phyloP scores from a whole-genome alignment of 2,797 vertebrate species.

The Smutsia temminckii region DNA sequence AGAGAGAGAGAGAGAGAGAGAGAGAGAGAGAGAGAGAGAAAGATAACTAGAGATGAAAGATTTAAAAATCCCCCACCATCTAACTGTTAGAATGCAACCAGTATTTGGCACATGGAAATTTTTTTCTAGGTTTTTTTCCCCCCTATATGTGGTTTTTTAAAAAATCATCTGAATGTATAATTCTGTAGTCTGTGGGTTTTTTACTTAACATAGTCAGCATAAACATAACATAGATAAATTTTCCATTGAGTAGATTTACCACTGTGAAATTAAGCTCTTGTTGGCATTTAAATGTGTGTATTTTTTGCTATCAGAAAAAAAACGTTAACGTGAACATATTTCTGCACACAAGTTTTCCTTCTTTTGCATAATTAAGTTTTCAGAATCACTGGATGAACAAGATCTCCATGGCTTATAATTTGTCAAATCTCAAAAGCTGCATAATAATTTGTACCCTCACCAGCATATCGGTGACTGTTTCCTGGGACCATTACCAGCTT shows the following conservation, averaged over 20 bases:
- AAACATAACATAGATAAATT: conserved; percentile 43
- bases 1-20: too few relatives aligned
- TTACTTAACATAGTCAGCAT: conserved; percentile 58
- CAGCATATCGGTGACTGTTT: not conserved
- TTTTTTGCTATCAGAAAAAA: conserved; percentile 38
- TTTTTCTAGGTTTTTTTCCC: conserved; percentile 57
- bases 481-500: not conserved
- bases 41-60: not conserved
- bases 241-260: conserved; percentile 60
- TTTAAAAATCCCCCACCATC: not conserved
- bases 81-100: not conserved
- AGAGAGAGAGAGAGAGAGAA: too few relatives aligned
- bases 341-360: not conserved
- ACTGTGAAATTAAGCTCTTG: conserved; percentile 37
- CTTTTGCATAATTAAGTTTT: not conserved
- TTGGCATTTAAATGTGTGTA: not conserved
- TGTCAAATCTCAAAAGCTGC: not conserved
- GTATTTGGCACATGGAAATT: conserved; percentile 15
- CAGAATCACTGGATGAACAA: not conserved
- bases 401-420: not conserved
- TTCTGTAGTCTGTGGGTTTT: conserved; percentile 59
- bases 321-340: not conserved
- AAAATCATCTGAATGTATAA: conserved; percentile 61
- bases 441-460: fast-evolving
- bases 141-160: not conserved